These are phyloP conservation scores for Sardina pilchardus DNA, from an alignment of 2,113 vertebrate genomes.

Conservation along the genomic window DNA sequence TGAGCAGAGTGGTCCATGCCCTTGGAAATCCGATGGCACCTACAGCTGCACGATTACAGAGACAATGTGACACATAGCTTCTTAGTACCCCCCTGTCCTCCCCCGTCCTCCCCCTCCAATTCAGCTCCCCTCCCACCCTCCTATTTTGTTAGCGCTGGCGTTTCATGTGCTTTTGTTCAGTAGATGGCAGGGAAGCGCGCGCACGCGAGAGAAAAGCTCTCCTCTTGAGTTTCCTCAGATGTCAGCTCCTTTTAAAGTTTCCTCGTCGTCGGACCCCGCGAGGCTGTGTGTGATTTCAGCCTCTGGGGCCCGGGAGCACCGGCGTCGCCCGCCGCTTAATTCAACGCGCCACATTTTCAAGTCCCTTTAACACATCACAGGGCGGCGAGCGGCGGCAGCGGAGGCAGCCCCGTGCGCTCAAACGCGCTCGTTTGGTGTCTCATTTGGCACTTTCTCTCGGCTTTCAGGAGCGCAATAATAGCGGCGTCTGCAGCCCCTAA, in stretches of 20 bases:
- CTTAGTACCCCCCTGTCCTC: not conserved
- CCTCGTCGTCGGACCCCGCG: conserved; percentile 34
- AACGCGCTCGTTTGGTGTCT: conserved; percentile 16
- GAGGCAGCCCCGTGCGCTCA: not conserved
- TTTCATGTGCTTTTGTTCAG: not conserved
- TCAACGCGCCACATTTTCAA: conserved; percentile 40
- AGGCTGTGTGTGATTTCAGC: conserved; percentile 50
- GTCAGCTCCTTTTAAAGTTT: conserved; percentile 46
- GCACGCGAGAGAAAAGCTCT: conserved; percentile 18
- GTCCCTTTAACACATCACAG: conserved; percentile 47
- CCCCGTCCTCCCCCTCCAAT: not conserved
- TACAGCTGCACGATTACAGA: not conserved
- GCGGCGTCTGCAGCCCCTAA: conserved; percentile 20
- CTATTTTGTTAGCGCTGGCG: not conserved
- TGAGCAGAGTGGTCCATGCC: not conserved
- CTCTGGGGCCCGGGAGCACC: conserved; percentile 31
- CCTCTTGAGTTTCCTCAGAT: conserved; percentile 39
- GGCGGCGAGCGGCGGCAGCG: not conserved
- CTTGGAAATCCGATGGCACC: not conserved
- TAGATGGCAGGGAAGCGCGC: conserved; percentile 24
- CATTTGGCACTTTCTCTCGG: conserved; percentile 24
- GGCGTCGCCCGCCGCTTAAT: conserved; percentile 45
- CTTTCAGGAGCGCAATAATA: not conserved
- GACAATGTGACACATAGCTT: not conserved
- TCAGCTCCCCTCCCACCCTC: not conserved